Base-by-base conservation (phyloP, 1,140 invertebrate genomes). In the Rhizoglyphus robini region DNA sequence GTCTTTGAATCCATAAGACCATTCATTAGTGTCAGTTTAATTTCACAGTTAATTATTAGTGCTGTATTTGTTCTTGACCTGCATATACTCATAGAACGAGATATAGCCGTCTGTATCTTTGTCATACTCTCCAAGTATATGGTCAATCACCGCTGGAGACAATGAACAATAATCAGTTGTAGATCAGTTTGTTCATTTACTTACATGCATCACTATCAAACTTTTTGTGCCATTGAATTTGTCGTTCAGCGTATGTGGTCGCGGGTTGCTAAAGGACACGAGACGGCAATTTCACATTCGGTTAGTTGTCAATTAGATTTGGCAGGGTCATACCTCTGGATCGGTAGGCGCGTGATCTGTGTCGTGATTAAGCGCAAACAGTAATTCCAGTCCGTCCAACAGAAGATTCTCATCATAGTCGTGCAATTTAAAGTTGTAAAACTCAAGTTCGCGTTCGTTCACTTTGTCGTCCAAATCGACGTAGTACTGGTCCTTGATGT, bases 361-460 rank as follows among this genome's bases (percentile, higher is more conserved):
- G 20, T 78, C 74, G 68, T 82, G 79, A 3, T 72, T 74, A 51
- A 78, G 75, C 0, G 80, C 80, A 41, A 76, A 73, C 38, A 88
- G 73, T 67, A 90, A 81, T 78, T 90, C 88, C 51, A 89, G 74
- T 11, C 88, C 88, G 74, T 90, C 88, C 58, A 90, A 76, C 72
- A 83, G 84, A 0, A 81, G 83, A 72, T 90, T 88, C 70, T 84
- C 85, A 70, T 90, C 87, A 68, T 83, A 83, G 72, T 90, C 88
- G 69, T 90, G 88, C 13, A 86, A 74, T 70, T 86, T 86, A 61
- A 67, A 66, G 27, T 67, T 41, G 34, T 66, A 67, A 23, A 57
- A 65, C 38, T 54, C 41, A 11, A 57, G 27, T 13, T 57, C 41
- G 29, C 32, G 20, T 31, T 67, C 48, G 32, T 20, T 23, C 11